Conservation (phyloP, 2,888 invertebrate species). For the Sinhomidia bicolor region DNA sequence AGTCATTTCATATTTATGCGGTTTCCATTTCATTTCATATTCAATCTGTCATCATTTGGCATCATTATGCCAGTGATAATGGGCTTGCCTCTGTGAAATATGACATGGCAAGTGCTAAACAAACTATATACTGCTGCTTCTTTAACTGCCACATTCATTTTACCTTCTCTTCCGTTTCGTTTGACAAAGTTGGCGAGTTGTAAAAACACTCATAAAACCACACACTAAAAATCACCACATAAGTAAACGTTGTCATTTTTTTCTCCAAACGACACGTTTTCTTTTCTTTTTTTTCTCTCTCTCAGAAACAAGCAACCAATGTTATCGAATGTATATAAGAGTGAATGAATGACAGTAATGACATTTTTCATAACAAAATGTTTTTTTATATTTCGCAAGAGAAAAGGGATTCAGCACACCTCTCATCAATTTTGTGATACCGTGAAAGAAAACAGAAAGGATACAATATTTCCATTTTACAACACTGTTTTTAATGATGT, state of each 20-base stretch:
- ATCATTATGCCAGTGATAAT: constrained; percentile 45
- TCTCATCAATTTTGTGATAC: constrained; percentile 46
- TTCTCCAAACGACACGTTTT: too few species aligned
- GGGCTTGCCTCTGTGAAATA: constrained; percentile 37
- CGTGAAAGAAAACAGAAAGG: constrained; percentile 2
- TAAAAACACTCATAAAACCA: constrained; percentile 48
- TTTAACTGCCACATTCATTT: not conserved
- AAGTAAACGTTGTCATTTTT: not conserved
- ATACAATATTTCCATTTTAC: not conserved
- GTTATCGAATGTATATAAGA: too few species aligned
- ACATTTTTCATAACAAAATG: constrained; percentile 27
- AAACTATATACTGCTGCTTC: not conserved
- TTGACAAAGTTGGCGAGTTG: constrained; percentile 40
- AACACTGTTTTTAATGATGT: constrained; percentile 23
- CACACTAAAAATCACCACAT: not conserved
- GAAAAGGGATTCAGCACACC: constrained; percentile 42
- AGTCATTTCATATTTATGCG: constrained; percentile 4
- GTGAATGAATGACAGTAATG: constrained; percentile 61
- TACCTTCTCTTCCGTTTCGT: not conserved
- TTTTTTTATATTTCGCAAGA: not conserved
- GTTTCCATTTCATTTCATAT: constrained; percentile 58
- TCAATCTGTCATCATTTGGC: constrained; percentile 66
- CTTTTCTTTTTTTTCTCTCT: too few species aligned
- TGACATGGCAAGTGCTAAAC: constrained; percentile 53
- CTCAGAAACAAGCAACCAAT: too few species aligned